Evolutionary conservation across 2,797 vertebrate species (phyloP), one percentile per base, ranked within the genome.

Genomic region (Typhlichthys eigenmanni): DNA sequence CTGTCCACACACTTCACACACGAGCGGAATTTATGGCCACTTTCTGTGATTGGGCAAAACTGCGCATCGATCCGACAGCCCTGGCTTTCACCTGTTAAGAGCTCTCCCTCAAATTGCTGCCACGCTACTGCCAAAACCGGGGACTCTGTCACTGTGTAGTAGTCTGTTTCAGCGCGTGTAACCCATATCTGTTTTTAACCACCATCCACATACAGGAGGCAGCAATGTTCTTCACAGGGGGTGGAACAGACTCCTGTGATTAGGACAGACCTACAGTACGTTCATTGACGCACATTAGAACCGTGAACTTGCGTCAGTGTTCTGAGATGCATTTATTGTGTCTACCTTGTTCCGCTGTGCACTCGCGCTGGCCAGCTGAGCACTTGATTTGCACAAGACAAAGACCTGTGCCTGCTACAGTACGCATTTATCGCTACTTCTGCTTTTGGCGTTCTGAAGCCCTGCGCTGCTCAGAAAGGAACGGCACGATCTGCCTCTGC

Each of bases 21-120:
- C 96, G 95, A 95, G 92, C 88, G 89, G 95, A 95, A 98, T 98
- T 97, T 98, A 98, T 95, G 91, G 91, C 93, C 96, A 98, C 97
- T 98, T 95, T 96, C 92, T 94, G 88, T 95, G 95, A 98, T 97
- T 97, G 95, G 94, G 90, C 92, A 95, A 95, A 96, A 93, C 91
- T 88, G 85, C 79, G 29, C 94, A 96, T 98, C 91, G 94, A 98
- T 96, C 91, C 73, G 65, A 75, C 91, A 89, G 86, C 92, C 87
- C 89, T 81, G 68, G 85, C 88, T 92, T 95, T 96, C 94, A 95
- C 94, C 95, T 96, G 94, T 93, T 96, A 95, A 97, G 95, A 97
- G 96, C 95, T 97, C 94, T 98, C 92, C 89, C 92, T 91, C 90
- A 98, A 97, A 98, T 97, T 97, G 94, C 94, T 94, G 91, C 89